phyloP scores from a whole-genome alignment of 2,888 invertebrate genomes.

The Tholera decimalis region DNA sequence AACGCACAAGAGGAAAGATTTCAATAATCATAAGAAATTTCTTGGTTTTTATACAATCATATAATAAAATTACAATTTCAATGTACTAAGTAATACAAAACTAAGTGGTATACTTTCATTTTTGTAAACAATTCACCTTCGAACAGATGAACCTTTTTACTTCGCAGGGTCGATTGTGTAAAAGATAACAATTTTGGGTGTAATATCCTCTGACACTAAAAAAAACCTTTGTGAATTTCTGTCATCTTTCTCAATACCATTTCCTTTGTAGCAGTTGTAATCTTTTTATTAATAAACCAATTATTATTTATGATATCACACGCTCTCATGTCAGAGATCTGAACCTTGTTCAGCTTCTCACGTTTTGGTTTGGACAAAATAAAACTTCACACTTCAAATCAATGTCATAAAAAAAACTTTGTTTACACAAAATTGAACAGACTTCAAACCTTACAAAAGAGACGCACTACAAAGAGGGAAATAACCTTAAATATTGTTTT shows the following conservation, averaged over 20 bases:
- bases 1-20: conserved; percentile 10
- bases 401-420: conserved; percentile 1
- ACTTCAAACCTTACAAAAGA: too few relatives aligned
- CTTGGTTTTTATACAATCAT: conserved; percentile 3
- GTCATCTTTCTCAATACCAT: conserved; percentile 5
- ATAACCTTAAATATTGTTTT: too few relatives aligned
- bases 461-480: too few relatives aligned
- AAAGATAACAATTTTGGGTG: conserved; percentile 4
- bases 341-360: conserved; percentile 34
- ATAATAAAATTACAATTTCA: conserved; percentile 20
- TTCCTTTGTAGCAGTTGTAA: background rate
- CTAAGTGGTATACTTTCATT: conserved; percentile 33
- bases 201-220: background rate
- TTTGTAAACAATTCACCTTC: conserved; percentile 46
- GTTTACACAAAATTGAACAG: background rate
- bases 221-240: background rate
- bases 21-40: conserved; percentile 31
- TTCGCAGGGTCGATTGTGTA: conserved; percentile 45
- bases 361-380: conserved; percentile 21
- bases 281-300: conserved; percentile 3
- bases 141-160: conserved; percentile 42
- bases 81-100: too few relatives aligned
- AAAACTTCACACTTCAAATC: conserved; percentile 33
- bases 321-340: background rate
- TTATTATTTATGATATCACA: conserved; percentile 12